Conservation (phyloP, 2,888 invertebrate genomes). For the Sympetrum striolatum region DNA sequence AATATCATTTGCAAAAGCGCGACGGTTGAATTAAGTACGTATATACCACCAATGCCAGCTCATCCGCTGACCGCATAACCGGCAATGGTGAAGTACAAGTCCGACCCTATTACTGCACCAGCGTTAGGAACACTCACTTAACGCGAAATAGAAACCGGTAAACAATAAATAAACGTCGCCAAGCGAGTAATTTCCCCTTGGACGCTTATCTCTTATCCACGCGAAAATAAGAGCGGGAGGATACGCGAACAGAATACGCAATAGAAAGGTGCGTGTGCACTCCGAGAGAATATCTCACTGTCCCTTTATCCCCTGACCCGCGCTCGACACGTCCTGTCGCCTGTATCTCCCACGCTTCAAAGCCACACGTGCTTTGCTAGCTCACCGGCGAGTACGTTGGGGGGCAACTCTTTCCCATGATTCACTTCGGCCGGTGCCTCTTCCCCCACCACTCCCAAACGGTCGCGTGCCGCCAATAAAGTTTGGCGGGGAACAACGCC, state of each 20-base stretch:
- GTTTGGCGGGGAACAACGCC: constrained; percentile 3
- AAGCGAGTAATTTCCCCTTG: neutral
- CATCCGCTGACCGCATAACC: neutral
- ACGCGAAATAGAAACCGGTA: too few species aligned
- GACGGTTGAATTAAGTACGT: neutral
- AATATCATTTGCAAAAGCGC: neutral
- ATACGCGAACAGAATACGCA: neutral
- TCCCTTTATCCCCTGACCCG: neutral
- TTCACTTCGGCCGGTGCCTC: constrained; percentile 23
- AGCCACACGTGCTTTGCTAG: neutral
- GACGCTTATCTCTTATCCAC: neutral
- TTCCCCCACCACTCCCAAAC: neutral
- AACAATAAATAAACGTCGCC: too few species aligned
- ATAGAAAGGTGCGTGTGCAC: neutral
- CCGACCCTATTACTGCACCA: too few species aligned
- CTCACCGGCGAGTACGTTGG: constrained; percentile 5
- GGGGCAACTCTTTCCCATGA: constrained; percentile 9
- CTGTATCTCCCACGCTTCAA: neutral
- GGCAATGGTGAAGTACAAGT: neutral
- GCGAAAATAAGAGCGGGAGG: neutral
- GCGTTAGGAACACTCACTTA: too few species aligned
- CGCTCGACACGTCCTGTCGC: neutral
- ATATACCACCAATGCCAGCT: neutral
- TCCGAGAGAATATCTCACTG: neutral
- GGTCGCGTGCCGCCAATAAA: constrained; percentile 35